Conservation (phyloP, 2,797 vertebrate species). For the Triplophysa yarkandensis region DNA sequence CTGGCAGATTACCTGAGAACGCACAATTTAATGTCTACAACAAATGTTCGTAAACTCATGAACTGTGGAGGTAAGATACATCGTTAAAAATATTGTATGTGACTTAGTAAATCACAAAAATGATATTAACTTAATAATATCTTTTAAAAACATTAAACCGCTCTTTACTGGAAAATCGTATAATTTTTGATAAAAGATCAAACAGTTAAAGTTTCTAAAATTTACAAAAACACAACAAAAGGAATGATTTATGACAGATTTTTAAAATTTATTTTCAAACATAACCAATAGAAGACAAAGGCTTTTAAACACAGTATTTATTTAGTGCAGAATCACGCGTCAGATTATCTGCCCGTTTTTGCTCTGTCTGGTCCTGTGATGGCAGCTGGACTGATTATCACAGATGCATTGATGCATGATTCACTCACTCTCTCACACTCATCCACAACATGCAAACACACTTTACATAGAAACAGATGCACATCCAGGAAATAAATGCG, state of each 20-base stretch:
- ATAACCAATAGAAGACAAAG: no score
- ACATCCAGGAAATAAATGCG: constrained; percentile 10
- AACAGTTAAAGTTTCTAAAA: no score
- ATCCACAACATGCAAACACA: constrained; percentile 19
- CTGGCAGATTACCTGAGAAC: constrained; percentile 79
- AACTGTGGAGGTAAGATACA: constrained; percentile 79
- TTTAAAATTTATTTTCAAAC: no score
- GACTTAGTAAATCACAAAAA: no score
- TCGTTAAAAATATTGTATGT: no score
- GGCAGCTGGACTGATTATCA: constrained; percentile 54
- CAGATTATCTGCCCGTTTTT: constrained; percentile 23
- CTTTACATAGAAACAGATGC: constrained; percentile 19
- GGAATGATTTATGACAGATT: no score
- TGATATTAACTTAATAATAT: no score
- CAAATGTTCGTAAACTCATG: constrained; percentile 86
- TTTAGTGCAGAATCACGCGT: not conserved
- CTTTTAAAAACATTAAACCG: no score
- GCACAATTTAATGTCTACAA: constrained; percentile 81
- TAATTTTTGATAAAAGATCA: no score
- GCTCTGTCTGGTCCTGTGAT: constrained; percentile 30
- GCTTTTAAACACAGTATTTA: no score
- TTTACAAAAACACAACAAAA: no score
- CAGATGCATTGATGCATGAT: constrained; percentile 41
- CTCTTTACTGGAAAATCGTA: no score
- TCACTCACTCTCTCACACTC: constrained; percentile 17